These are phyloP conservation scores for Eupsilia transversa DNA, from an alignment of 2,888 invertebrate species.

Conservation along the genomic window DNA sequence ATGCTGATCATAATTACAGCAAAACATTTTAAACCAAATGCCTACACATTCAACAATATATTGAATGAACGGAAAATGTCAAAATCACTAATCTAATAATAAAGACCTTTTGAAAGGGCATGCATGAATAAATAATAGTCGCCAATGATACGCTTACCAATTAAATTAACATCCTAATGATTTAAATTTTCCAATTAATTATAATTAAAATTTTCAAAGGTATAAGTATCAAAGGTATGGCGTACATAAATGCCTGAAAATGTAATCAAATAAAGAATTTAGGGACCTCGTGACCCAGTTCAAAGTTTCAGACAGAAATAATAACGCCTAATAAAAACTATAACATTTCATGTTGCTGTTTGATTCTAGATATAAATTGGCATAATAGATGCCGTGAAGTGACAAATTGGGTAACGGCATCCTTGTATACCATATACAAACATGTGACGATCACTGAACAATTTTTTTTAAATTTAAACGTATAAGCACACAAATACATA, in stretches of 20 bases:
- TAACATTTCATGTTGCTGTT: background rate
- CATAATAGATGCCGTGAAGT: background rate
- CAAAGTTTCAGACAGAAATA: background rate
- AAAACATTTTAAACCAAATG: background rate
- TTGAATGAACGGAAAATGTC: background rate
- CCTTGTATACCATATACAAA: background rate
- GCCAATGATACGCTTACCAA: background rate
- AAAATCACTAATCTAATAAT: background rate
- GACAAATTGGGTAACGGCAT: background rate
- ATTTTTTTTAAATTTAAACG: no score
- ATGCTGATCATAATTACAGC: no score
- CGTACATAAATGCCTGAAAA: background rate
- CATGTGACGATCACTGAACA: no score
- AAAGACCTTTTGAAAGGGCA: background rate
- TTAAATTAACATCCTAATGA: background rate
- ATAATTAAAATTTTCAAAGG: constrained; percentile 10
- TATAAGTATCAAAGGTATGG: background rate
- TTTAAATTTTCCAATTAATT: background rate
- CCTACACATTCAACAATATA: background rate
- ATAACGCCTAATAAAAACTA: background rate
- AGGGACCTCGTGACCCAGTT: background rate
- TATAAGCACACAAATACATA: no score
- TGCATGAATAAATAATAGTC: background rate
- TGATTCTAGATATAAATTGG: background rate
- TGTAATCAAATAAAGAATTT: background rate